Evolutionary conservation across 2,888 invertebrate genomes (phyloP), one percentile per base, ranked within the genome.

Genomic region (Calameuta filiformis): DNA sequence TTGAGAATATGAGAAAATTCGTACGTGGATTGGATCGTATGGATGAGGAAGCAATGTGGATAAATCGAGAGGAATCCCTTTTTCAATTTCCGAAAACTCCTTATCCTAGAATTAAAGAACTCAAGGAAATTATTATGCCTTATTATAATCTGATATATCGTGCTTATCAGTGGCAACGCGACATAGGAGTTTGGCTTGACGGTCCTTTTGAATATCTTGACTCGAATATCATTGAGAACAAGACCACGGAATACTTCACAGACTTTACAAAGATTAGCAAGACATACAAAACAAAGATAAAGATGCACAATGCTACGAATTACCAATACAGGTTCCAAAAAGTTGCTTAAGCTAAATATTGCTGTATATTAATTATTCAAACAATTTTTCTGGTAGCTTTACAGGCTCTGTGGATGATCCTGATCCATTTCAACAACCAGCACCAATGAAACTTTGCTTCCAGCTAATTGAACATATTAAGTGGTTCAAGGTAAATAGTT

Each of bases 131-230:
- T 85, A 93, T 96, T 40, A 92, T 95, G 88, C 96, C 96, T 0
- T 96, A 96, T 90, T 94, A 96, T 77, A 93, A 92, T 69, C 92
- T 97, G 4, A 92, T 98, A 83, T 96, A 95, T 92, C 93, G 93
- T 73, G 92, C 92, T 78, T 92, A 94, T 82, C 93, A 94, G 87
- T 98, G 98, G 96, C 94, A 95, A 89, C 94, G 96, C 76, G 95
- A 96, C 85, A 95, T 95, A 87, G 95, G 95, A 85, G 96, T 97
- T 12, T 98, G 98, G 97, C 95, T 97, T 94, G 97, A 98, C 90
- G 98, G 98, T 0, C 95, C 96, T 1, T 98, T 98, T 91, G 96
- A 97, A 89, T 97, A 97, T 88, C 92, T 98, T 81, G 95, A 96
- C 86, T 95, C 96, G 9, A 93, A 94, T 77, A 93, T 94, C 84